These are phyloP conservation scores for Porphyrio hochstetteri DNA, from an alignment of 2,113 vertebrate genomes.

Conservation along the genomic window DNA sequence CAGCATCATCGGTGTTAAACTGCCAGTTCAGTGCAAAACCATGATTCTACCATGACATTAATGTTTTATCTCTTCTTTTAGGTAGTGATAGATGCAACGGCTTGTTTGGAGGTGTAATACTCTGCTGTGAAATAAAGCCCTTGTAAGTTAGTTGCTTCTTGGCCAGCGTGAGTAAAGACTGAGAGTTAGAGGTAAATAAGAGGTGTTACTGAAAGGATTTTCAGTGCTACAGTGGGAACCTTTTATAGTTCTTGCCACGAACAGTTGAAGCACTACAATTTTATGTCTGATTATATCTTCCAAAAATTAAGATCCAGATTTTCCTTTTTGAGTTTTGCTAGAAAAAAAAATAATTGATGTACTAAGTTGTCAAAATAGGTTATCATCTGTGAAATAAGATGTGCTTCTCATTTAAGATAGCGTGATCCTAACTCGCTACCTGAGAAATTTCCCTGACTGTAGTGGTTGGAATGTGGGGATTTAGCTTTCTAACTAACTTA, in stretches of 20 bases:
- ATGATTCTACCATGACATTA: fast-evolving
- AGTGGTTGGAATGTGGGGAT: not conserved
- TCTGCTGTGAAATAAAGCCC: not conserved
- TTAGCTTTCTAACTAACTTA: not conserved
- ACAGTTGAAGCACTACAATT: not conserved
- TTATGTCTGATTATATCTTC: not conserved
- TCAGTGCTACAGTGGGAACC: not conserved
- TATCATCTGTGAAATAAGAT: not conserved
- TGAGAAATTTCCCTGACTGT: not conserved
- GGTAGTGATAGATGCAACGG: not conserved
- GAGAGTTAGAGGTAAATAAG: not conserved
- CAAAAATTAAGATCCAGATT: not conserved
- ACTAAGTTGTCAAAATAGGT: not conserved
- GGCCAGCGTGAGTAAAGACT: not conserved
- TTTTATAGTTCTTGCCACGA: not conserved
- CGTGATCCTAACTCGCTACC: not conserved
- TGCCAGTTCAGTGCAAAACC: not conserved
- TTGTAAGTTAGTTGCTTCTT: not conserved
- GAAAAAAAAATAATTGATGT: not conserved
- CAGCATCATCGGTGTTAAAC: not conserved
- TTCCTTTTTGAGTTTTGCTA: not conserved
- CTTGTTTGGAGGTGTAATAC: not conserved
- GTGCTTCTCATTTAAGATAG: not conserved
- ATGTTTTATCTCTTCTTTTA: not conserved
- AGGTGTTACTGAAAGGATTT: not conserved